phyloP scores from a whole-genome alignment of 2,797 vertebrate genomes.

The Jordanella pulchra region DNA sequence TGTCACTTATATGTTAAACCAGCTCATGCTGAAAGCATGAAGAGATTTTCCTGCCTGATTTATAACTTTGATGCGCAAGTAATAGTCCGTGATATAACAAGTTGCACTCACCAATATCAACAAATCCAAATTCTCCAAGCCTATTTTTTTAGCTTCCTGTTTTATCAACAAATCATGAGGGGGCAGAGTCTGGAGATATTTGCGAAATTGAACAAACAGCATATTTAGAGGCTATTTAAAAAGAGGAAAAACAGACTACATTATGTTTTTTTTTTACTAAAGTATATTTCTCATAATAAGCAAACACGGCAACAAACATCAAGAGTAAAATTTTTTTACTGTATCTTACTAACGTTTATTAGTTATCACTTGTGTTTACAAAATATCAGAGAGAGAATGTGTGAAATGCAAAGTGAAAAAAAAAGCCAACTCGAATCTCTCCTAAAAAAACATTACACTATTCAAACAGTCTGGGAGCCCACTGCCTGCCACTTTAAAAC shows the following conservation, averaged over 20 bases:
- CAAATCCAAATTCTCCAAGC: background rate
- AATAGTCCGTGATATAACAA: background rate
- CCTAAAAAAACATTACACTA: background rate
- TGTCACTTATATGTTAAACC: background rate
- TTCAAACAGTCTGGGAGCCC: background rate
- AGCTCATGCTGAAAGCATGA: background rate
- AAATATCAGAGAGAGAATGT: background rate
- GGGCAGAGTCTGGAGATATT: background rate
- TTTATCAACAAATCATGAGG: slow-evolving; percentile 7
- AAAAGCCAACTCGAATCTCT: background rate
- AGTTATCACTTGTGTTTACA: background rate
- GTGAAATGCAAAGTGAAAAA: background rate
- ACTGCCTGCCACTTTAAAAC: background rate
- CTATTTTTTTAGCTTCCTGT: background rate
- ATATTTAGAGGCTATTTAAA: background rate
- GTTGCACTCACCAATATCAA: background rate
- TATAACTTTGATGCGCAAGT: background rate
- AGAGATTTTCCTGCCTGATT: background rate
- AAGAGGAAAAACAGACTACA: background rate
- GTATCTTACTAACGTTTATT: background rate
- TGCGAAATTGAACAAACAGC: background rate
- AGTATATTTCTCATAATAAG: background rate
- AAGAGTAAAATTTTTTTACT: background rate
- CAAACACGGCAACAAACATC: background rate
- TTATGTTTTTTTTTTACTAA: background rate